Conservation (phyloP, 1,140 invertebrate genomes). For the Pectinophora gossypiella region DNA sequence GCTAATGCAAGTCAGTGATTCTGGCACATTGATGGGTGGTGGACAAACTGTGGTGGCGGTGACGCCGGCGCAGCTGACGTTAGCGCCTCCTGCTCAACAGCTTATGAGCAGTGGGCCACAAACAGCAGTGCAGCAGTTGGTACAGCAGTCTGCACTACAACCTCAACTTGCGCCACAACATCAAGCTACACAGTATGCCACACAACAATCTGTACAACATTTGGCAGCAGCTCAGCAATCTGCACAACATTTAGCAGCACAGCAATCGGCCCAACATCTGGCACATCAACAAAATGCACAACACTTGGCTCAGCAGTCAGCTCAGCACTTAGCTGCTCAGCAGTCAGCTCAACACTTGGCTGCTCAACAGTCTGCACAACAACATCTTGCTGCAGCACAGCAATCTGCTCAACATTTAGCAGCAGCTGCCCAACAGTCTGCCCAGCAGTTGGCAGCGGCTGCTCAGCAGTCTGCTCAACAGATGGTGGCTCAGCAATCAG, state of each 20-base stretch:
- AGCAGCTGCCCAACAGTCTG: conserved; percentile 44
- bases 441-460: conserved; percentile 39
- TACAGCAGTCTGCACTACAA: conserved; percentile 58
- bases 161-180: conserved; percentile 54
- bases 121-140: conserved; percentile 57
- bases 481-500: conserved; percentile 51
- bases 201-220: conserved; percentile 57
- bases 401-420: conserved; percentile 41
- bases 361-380: conserved; percentile 44
- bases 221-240: conserved; percentile 48
- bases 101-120: conserved; percentile 56
- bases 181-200: conserved; percentile 51
- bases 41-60: conserved; percentile 66
- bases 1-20: conserved; percentile 69
- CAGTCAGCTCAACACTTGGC: conserved; percentile 38
- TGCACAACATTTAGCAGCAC: conserved; percentile 44
- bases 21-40: conserved; percentile 62
- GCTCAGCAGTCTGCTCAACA: conserved; percentile 33
- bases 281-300: conserved; percentile 49
- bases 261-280: conserved; percentile 53
- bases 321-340: conserved; percentile 23
- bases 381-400: conserved; percentile 39
- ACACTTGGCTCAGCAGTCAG: conserved; percentile 30
- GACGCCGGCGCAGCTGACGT: conserved; percentile 61
- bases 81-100: conserved; percentile 55